Evolutionary conservation across 2,797 vertebrate genomes (phyloP), one percentile per base, ranked within the genome.

Genomic region (Trichosurus vulpecula): DNA sequence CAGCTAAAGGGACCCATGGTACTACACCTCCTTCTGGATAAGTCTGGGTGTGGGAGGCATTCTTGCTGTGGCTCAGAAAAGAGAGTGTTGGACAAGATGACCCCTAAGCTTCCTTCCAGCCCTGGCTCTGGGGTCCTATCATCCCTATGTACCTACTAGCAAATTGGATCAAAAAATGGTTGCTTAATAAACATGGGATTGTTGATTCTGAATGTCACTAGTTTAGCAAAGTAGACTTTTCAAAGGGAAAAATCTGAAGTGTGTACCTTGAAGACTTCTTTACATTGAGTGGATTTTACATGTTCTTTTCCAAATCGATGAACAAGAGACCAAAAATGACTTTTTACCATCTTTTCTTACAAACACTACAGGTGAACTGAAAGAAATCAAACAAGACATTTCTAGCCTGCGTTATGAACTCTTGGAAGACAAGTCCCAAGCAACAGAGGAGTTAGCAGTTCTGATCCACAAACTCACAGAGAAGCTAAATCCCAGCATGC

Each of bases 371-470:
- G 99, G 99, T 98, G 99, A 99, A 98, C 96, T 99, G 92, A 99
- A 99, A 97, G 99, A 99, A 98, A 99, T 99, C 97, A 99, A 99
- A 95, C 99, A 99, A 98, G 99, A 99, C 95, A 99, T 99, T 96
- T 99, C 99, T 96, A 99, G 99, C 97, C 99, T 99, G 96, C 99
- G 99, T 58, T 99, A 99, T 0, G 99, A 99, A 97, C 99, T 99
- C 90, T 94, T 99, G 97, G 99, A 99, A 96, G 99, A 99, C 96
- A 99, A 99, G 94, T 99, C 99, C 94, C 99, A 99, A 98, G 99
- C 99, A 2, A 99, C 99, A 3, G 99, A 99, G 96, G 99, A 99
- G 95, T 97, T 99, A 56, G 99, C 99, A 11, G 92, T 98, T 95
- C 98, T 99, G 58, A 99, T 99, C 97, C 99, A 99, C 96, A 99